Percentiles rank a stretch among this genome's conserved stretches.
Conservation (phyloP, 2,888 invertebrate genomes). For the Agriopis aurantiaria region DNA sequence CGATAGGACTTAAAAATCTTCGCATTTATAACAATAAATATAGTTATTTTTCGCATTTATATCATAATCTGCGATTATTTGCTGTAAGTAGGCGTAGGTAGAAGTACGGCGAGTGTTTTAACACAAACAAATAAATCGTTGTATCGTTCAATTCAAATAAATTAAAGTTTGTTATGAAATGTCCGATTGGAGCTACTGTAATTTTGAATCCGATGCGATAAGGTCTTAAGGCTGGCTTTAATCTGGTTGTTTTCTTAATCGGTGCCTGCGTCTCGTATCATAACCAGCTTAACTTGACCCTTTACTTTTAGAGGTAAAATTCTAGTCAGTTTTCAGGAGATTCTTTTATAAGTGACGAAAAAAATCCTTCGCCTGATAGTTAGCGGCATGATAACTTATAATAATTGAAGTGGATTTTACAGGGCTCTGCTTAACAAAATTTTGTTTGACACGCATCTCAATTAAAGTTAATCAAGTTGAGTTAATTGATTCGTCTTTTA, state of each 20-base stretch:
- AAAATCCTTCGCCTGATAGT: not conserved
- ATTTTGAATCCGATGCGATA: constrained; percentile 66
- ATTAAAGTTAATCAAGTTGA: too few relatives aligned
- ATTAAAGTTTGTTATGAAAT: constrained; percentile 46
- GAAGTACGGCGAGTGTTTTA: constrained; percentile 33
- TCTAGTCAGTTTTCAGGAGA: constrained; percentile 25
- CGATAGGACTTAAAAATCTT: too few relatives aligned
- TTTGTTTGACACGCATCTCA: too few relatives aligned
- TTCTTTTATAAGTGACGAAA: not conserved
- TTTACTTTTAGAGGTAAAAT: constrained; percentile 40
- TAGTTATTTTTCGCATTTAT: not conserved
- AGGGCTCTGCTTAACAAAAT: too few relatives aligned
- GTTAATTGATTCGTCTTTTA: too few relatives aligned
- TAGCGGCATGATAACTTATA: too few relatives aligned
- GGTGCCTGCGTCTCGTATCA: constrained; percentile 68
- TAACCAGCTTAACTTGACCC: constrained; percentile 52
- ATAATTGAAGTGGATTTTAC: too few relatives aligned
- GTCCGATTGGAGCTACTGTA: constrained; percentile 38
- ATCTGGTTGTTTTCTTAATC: constrained; percentile 76
- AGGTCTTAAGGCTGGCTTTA: constrained; percentile 62
- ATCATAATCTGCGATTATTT: not conserved
- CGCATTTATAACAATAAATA: not conserved
- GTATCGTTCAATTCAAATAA: constrained; percentile 44
- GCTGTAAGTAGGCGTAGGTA: not conserved
- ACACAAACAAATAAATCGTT: constrained; percentile 36